Percentiles rank a stretch among this genome's conserved stretches.
phyloP scores from a whole-genome alignment of 2,797 vertebrate genomes.

The Balearica regulorum region DNA sequence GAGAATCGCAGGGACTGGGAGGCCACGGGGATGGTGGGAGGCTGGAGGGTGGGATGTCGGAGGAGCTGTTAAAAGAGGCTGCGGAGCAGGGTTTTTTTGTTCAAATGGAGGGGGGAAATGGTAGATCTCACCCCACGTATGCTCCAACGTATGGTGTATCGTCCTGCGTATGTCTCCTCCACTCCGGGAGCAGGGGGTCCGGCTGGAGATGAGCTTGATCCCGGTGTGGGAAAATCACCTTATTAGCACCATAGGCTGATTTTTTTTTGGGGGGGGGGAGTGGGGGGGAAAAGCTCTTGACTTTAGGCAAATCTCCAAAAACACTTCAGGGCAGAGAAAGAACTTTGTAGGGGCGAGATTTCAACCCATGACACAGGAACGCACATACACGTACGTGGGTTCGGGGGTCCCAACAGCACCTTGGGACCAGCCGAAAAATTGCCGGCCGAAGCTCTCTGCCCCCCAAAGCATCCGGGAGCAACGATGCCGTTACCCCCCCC shows the following conservation, averaged over 20 bases:
- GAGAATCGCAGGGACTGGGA: rapidly evolving
- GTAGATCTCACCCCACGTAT: background rate
- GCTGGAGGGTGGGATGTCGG: background rate
- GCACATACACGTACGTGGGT: rapidly evolving
- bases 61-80: background rate
- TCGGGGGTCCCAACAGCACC: background rate
- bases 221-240: background rate
- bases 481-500: background rate
- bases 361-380: rapidly evolving
- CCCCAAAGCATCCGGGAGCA: background rate
- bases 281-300: background rate
- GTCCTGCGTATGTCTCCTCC: rapidly evolving
- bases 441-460: rapidly evolving
- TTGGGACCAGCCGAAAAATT: background rate
- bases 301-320: background rate
- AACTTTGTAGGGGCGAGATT: background rate
- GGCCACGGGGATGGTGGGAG: rapidly evolving
- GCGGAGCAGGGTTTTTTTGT: background rate
- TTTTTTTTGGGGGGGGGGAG: background rate
- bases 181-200: rapidly evolving
- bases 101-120: background rate
- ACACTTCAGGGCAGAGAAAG: background rate
- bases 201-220: background rate
- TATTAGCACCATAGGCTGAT: background rate
- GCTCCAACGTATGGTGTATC: rapidly evolving